Conservation (phyloP, 2,797 vertebrate genomes). For the Propithecus perrieri region DNA sequence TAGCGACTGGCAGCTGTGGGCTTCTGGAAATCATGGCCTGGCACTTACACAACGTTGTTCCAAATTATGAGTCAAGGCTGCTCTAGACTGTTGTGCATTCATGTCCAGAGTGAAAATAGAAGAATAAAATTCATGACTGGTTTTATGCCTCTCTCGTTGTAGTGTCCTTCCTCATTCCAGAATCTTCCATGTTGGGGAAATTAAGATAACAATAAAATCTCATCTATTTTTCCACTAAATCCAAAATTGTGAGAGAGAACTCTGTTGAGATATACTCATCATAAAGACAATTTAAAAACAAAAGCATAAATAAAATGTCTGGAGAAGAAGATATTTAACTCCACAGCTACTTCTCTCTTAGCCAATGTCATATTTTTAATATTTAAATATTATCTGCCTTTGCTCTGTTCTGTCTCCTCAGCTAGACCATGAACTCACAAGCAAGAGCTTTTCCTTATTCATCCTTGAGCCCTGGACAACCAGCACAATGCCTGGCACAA, state of each 20-base stretch:
- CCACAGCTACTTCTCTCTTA: neutral
- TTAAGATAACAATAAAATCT: neutral
- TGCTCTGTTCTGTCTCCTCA: neutral
- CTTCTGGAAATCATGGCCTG: neutral
- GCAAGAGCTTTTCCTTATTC: neutral
- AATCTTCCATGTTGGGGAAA: neutral
- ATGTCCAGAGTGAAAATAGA: neutral
- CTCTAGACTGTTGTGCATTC: neutral
- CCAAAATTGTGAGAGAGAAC: neutral
- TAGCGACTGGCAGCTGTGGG: neutral
- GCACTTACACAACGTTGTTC: neutral
- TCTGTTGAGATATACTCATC: neutral
- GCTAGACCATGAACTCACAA: neutral
- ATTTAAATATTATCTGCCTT: neutral
- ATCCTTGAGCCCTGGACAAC: neutral
- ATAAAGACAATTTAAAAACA: neutral
- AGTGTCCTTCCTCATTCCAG: neutral
- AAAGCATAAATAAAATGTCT: neutral
- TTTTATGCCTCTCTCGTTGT: neutral
- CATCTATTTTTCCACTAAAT: conserved; percentile 14
- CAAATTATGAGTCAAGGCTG: neutral
- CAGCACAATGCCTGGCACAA: neutral
- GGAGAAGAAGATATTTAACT: neutral
- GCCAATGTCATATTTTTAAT: neutral
- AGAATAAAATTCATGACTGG: neutral